Evolutionary conservation across 2,113 vertebrate species (phyloP).

Genomic region (Carassius auratus): DNA sequence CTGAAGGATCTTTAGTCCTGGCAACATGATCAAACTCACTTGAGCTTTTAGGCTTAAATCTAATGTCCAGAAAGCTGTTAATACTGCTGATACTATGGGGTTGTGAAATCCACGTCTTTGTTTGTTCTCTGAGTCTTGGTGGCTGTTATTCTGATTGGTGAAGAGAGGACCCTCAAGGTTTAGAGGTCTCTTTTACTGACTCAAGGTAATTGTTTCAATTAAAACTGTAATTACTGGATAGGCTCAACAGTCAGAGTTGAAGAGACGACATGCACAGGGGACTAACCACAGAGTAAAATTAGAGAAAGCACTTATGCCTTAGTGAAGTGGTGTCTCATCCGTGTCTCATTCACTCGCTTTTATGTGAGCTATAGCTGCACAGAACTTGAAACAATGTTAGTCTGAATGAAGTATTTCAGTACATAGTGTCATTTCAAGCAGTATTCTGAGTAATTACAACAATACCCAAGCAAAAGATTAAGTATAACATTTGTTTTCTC

Average conservation of each 20-base stretch:
- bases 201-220: conserved; percentile 62
- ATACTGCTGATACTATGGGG: not conserved
- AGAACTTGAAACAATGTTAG: not conserved
- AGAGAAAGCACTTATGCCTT: conserved; percentile 27
- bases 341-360: conserved; percentile 7
- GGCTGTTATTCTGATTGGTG: conserved; percentile 11
- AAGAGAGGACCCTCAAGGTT: conserved; percentile 20
- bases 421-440: not conserved
- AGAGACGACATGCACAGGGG: conserved; percentile 7
- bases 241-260: conserved; percentile 52
- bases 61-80: not conserved
- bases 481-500: not conserved
- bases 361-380: not conserved
- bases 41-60: conserved; percentile 1
- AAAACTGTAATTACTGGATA: conserved; percentile 76
- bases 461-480: not conserved
- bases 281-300: conserved; percentile 15
- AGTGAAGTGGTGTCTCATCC: not conserved
- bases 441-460: not conserved
- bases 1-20: not conserved
- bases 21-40: not conserved
- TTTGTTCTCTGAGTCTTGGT: not conserved
- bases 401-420: conserved; percentile 2
- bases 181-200: conserved; percentile 36
- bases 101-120: not conserved